Evolutionary conservation across 2,888 invertebrate genomes (phyloP), one percentile per base, ranked within the genome.

Genomic region (Theretra japonica): DNA sequence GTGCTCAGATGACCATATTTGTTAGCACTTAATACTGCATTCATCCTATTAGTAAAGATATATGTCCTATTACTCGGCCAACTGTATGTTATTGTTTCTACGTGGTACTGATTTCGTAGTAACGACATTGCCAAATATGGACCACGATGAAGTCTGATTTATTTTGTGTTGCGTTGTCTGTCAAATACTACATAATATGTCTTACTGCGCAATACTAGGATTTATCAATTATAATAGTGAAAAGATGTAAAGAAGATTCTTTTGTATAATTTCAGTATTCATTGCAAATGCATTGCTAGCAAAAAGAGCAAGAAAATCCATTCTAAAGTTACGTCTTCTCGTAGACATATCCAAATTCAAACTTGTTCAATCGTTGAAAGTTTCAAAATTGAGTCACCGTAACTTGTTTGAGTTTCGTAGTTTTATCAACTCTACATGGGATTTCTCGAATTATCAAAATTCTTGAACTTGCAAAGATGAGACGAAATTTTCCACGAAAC

Each of bases 401-500:
- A 65, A 48, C 65, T 48, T 48, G 41, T 65, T 65, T 65, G 41
- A 25, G 48, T 65, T 30, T n/a, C 19, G 21, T 69, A 69, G 69
- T 56, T 69, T 56, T 28, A 23, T 65, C 11, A 62, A 65, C 48
- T 17, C 48, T 21, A 41, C 33, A 56, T 25, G 69, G 74, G 65
- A 76, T 76, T 79, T 82, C 79, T 79, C 73, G 74, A 79, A 81
- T 79, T 82, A 83, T 83, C 76, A 76, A 74, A 80, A 78, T 79
- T 78, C 74, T 73, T 77, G 80, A 84, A 82, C 80, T 85, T 81
- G 69, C 79, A 78, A 83, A 82, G 79, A 79, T 80, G 80, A 76
- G 74, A 77, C 77, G 75, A 83, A 84, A 85, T 84, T 86, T 86
- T 86, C 83, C 82, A 79, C 83, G 79, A 85, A 81, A 83, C 83